phyloP scores from a whole-genome alignment of 2,797 vertebrate species.

The Eremophila alpestris region DNA sequence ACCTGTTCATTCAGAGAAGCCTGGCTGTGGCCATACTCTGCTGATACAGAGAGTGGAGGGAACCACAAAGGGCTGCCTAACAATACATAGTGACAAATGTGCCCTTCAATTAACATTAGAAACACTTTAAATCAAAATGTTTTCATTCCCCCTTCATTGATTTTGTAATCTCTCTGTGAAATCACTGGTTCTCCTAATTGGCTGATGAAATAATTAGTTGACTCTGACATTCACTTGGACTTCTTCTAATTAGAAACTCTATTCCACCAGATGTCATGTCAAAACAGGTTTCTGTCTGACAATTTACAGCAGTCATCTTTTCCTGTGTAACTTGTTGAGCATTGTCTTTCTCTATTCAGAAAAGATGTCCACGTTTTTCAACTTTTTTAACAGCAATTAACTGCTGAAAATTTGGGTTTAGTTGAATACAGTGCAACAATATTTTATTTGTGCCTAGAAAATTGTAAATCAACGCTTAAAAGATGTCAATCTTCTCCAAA shows the following conservation, averaged over 20 bases:
- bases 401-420: not conserved
- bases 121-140: slow-evolving; percentile 26
- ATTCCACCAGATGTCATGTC: not conserved
- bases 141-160: not conserved
- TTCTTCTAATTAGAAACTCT: slow-evolving; percentile 44
- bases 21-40: fast-evolving
- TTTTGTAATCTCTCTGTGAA: slow-evolving; percentile 50
- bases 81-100: not conserved
- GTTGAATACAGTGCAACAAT: not conserved
- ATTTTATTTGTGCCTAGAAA: not conserved
- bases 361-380: not conserved
- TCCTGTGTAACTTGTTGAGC: not conserved
- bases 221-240: not conserved
- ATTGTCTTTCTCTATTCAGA: not conserved
- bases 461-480: not conserved
- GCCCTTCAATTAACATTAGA: slow-evolving; percentile 33
- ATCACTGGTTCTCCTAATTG: slow-evolving; percentile 34
- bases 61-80: not conserved
- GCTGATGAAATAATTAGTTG: slow-evolving; percentile 61
- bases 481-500: not conserved
- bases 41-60: not conserved
- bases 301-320: not conserved
- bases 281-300: not conserved
- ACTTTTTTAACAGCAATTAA: not conserved
- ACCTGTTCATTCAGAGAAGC: not conserved